Conservation (phyloP, 2,113 vertebrate genomes). For the Nibea albiflora region DNA sequence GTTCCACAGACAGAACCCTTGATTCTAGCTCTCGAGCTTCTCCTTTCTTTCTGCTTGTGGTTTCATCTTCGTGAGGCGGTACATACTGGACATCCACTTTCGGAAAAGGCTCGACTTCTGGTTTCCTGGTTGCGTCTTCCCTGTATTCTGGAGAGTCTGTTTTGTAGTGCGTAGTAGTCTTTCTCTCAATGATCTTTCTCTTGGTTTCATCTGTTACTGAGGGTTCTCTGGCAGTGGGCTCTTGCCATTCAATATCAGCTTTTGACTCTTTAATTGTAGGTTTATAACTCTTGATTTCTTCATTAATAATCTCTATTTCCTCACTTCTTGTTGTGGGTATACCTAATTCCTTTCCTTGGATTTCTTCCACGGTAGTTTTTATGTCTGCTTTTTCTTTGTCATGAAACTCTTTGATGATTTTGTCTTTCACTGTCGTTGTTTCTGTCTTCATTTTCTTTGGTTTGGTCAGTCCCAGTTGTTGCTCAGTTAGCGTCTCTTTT, state of each 20-base stretch:
- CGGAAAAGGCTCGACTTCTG: slow-evolving; percentile 1
- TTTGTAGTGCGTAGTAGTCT: neutral
- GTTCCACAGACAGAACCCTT: slow-evolving; percentile 29
- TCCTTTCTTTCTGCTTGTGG: slow-evolving; percentile 8
- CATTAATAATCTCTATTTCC: neutral
- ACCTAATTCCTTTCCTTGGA: neutral
- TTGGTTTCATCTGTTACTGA: slow-evolving; percentile 72
- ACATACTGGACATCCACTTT: slow-evolving; percentile 7
- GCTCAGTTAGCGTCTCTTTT: neutral
- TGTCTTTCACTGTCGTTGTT: neutral
- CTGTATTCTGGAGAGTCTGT: neutral
- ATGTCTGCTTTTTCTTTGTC: neutral
- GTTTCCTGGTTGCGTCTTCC: neutral
- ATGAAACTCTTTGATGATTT: neutral
- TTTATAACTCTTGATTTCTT: slow-evolving; percentile 7
- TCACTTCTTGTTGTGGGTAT: neutral
- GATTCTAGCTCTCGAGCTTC: slow-evolving; percentile 29
- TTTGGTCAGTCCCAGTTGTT: neutral
- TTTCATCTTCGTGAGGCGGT: slow-evolving; percentile 14
- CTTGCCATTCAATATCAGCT: neutral
- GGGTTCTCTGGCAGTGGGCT: slow-evolving; percentile 26
- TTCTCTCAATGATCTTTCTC: neutral
- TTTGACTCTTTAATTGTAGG: neutral
- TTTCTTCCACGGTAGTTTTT: neutral
- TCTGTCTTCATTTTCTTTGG: neutral